Conservation (phyloP, 30 jellyfish, hydroid and myxozoan genomes). For the Aurelia aurita complex sp. Pacific region DNA sequence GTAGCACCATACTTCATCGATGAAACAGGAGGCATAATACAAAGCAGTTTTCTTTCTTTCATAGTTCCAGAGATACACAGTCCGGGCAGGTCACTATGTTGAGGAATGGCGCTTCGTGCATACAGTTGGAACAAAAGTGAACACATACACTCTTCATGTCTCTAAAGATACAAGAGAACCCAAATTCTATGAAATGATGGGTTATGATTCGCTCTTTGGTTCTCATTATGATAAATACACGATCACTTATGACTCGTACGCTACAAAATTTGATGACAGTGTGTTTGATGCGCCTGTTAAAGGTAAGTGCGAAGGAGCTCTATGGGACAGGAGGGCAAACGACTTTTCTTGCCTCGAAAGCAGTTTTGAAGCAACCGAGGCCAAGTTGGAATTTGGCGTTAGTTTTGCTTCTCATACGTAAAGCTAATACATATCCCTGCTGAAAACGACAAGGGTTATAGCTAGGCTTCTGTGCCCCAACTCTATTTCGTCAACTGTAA, state of each 20-base stretch:
- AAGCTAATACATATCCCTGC: too few relatives aligned
- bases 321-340: too few relatives aligned
- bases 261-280: conserved; percentile 30
- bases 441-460: too few relatives aligned
- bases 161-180: conserved; percentile 24
- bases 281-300: conserved; percentile 52
- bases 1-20: too few relatives aligned
- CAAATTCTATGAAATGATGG: conserved; percentile 58
- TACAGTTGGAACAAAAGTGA: conserved; percentile 49
- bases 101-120: conserved; percentile 68
- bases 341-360: too few relatives aligned
- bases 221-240: conserved; percentile 73
- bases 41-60: not conserved
- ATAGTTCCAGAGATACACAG: conserved; percentile 24
- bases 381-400: too few relatives aligned
- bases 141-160: conserved; percentile 46
- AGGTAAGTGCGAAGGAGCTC: conserved; percentile 28
- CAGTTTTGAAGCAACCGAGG: too few relatives aligned
- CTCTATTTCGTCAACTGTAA: too few relatives aligned
- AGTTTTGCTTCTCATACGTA: too few relatives aligned
- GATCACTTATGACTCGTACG: conserved; percentile 9
- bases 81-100: conserved; percentile 29
- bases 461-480: too few relatives aligned
- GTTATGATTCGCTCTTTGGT: conserved; percentile 65
- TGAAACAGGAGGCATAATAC: too few relatives aligned